Percentiles rank a stretch among this genome's conserved stretches.
phyloP scores from a whole-genome alignment of 1,140 invertebrate genomes.

The Nylanderia fulva region DNA sequence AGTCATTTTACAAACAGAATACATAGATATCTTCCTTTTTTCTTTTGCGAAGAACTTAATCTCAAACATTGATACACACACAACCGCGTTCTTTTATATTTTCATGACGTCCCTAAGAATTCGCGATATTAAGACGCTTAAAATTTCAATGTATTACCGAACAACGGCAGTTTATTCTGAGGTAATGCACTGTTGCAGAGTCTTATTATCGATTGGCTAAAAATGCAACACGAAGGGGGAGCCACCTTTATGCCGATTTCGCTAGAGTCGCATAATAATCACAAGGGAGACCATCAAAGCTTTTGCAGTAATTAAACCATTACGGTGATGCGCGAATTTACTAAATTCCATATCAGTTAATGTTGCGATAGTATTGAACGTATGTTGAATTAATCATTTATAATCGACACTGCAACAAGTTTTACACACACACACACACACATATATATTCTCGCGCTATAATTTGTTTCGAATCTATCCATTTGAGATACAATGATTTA shows the following conservation, averaged over 20 bases:
- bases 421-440: neutral
- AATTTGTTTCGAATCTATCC: conserved; percentile 24
- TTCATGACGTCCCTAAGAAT: neutral
- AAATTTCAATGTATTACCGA: neutral
- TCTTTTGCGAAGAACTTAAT: neutral
- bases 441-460: neutral
- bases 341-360: conserved; percentile 2
- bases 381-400: conserved; percentile 14
- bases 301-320: conserved; percentile 11
- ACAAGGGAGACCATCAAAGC: neutral
- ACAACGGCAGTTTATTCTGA: neutral
- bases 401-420: conserved; percentile 59
- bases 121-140: neutral
- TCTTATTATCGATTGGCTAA: conserved; percentile 71
- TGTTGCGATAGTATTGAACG: neutral
- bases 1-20: neutral
- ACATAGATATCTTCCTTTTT: neutral
- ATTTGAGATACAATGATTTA: conserved; percentile 26
- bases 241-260: conserved; percentile 67
- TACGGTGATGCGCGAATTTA: neutral
- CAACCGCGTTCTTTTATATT: neutral
- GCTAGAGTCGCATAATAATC: neutral
- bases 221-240: conserved; percentile 65
- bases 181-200: conserved; percentile 36
- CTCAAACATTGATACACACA: neutral